These are phyloP conservation scores for Sphyrna mokarran DNA, from an alignment of 2,113 vertebrate species.

Conservation along the genomic window DNA sequence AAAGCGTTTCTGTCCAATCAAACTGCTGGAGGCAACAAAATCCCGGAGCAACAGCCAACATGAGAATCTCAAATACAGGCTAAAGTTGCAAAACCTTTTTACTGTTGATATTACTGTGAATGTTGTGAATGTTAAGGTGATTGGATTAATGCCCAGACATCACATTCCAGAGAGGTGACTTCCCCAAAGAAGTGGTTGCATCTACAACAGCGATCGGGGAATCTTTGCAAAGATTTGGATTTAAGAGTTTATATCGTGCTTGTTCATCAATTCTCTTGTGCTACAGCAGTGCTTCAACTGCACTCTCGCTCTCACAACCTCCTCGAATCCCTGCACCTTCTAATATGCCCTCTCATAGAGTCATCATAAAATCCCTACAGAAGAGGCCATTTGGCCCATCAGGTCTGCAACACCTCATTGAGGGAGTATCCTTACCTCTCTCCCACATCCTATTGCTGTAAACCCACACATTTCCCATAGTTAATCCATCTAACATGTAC, in stretches of 20 bases:
- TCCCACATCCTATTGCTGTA: too few relatives aligned
- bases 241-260: background rate
- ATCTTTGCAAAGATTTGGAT: background rate
- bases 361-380: too few relatives aligned
- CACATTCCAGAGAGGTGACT: background rate
- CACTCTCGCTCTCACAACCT: background rate
- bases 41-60: background rate
- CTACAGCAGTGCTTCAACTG: background rate
- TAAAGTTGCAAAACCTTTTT: background rate
- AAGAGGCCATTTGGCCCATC: too few relatives aligned
- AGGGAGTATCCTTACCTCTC: too few relatives aligned
- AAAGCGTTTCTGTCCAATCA: background rate
- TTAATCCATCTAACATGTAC: too few relatives aligned
- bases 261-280: background rate
- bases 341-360: background rate
- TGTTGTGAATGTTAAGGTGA: background rate
- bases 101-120: background rate
- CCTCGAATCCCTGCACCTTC: background rate
- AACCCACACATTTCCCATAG: too few relatives aligned
- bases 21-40: background rate
- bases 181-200: background rate
- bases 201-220: background rate
- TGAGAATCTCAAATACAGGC: background rate
- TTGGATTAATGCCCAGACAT: background rate
- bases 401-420: too few relatives aligned